Evolutionary conservation across 2,888 invertebrate species (phyloP).

Genomic region (Leptinotarsa peninsularis): DNA sequence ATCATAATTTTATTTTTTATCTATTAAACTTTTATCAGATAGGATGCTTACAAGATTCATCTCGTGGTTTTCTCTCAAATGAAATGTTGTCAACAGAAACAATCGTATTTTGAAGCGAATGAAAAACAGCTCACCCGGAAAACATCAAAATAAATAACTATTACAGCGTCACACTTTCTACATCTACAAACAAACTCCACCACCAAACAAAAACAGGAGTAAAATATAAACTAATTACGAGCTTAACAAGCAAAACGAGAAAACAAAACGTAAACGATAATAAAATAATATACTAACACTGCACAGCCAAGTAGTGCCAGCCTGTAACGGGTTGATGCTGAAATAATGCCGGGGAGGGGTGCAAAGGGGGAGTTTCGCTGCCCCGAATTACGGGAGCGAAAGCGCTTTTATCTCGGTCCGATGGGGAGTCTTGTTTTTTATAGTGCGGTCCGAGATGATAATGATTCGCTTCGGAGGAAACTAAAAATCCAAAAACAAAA

Average conservation of each 20-base stretch:
- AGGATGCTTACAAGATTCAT: too few species aligned
- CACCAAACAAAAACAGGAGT: conserved; percentile 23
- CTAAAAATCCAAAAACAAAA: conserved; percentile 54
- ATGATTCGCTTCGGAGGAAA: conserved; percentile 61
- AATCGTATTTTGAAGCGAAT: background rate
- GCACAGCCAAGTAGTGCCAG: conserved; percentile 75
- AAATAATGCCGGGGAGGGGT: conserved; percentile 68
- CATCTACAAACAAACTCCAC: conserved; percentile 24
- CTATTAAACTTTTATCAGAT: too few species aligned
- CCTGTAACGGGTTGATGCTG: conserved; percentile 68
- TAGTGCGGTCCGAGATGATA: conserved; percentile 62
- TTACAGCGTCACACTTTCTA: conserved; percentile 10
- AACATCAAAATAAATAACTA: conserved; percentile 10
- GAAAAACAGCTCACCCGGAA: background rate
- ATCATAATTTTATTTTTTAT: too few species aligned
- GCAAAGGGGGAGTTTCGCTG: conserved; percentile 67
- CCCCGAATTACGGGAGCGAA: conserved; percentile 71
- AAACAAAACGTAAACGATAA: conserved; percentile 59
- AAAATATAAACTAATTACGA: conserved; percentile 33
- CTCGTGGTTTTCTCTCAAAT: background rate
- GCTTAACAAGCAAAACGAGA: conserved; percentile 25
- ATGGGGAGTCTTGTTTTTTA: conserved; percentile 49
- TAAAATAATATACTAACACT: conserved; percentile 73
- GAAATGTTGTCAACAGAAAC: background rate
- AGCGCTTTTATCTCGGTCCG: conserved; percentile 69